Percentiles rank a stretch among this genome's conserved stretches.
Evolutionary conservation across 1,140 invertebrate species (phyloP).

Genomic region (Limonius californicus): DNA sequence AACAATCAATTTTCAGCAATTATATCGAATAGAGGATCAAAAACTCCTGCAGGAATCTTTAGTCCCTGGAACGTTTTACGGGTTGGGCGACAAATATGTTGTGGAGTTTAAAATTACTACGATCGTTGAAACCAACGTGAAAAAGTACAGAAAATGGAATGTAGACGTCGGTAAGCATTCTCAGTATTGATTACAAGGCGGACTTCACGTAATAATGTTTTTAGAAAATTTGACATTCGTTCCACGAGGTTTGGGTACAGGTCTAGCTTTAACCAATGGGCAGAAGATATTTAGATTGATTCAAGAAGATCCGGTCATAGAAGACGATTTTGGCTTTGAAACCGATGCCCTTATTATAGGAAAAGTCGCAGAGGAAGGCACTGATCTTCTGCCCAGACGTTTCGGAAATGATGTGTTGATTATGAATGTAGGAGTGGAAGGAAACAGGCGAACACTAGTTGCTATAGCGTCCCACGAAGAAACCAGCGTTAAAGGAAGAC

Average conservation of each 20-base stretch:
- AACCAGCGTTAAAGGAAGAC: conserved; percentile 31
- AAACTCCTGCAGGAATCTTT: conserved; percentile 38
- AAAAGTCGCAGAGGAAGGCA: conserved; percentile 14
- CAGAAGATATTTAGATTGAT: conserved; percentile 32
- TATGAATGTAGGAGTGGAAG: conserved; percentile 35
- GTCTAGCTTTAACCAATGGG: conserved; percentile 35
- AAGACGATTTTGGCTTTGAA: conserved; percentile 21
- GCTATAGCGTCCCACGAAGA: conserved; percentile 38
- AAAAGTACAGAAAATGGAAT: conserved; percentile 34
- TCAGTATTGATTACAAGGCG: too few relatives aligned
- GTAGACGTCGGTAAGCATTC: conserved; percentile 26
- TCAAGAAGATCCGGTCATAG: conserved; percentile 18
- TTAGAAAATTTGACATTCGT: conserved; percentile 38
- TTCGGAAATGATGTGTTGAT: conserved; percentile 35
- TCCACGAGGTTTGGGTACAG: conserved; percentile 36
- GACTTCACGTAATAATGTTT: neutral
- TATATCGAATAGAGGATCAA: conserved; percentile 24
- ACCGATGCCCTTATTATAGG: conserved; percentile 29
- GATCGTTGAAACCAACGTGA: conserved; percentile 11
- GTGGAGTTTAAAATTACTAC: conserved; percentile 35
- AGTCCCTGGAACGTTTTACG: conserved; percentile 40
- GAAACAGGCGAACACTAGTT: conserved; percentile 27
- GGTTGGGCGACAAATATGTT: conserved; percentile 25
- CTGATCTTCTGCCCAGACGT: conserved; percentile 31
- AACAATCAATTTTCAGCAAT: too few relatives aligned